Percentiles rank a stretch among this genome's conserved stretches.
Conservation (phyloP, 2,888 invertebrate genomes). For the Caenorhabditis angaria region DNA sequence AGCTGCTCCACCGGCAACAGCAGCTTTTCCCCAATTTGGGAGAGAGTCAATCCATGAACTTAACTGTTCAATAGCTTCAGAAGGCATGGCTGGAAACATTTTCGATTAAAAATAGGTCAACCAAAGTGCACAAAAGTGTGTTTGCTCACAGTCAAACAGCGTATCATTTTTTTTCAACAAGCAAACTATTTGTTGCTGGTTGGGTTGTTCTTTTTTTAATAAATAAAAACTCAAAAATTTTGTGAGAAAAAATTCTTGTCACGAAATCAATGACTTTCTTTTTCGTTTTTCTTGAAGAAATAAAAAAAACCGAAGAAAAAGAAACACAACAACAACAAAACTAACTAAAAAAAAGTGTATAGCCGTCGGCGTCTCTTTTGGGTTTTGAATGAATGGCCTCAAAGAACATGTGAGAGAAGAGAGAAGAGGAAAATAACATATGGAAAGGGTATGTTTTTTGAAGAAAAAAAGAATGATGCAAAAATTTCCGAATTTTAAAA, state of each 20-base stretch:
- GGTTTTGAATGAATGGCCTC: background rate
- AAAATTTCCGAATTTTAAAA: no score
- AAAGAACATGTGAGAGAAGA: conserved; percentile 5
- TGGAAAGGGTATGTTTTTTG: background rate
- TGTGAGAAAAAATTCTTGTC: background rate
- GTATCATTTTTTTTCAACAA: background rate
- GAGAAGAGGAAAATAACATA: conserved; percentile 6
- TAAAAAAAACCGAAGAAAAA: background rate
- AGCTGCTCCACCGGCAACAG: conserved; percentile 52
- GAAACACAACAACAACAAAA: conserved; percentile 10
- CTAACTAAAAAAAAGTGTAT: conserved; percentile 9
- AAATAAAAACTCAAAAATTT: background rate
- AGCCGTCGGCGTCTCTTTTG: background rate
- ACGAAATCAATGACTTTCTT: conserved; percentile 1
- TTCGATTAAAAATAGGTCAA: background rate
- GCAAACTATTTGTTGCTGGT: no score
- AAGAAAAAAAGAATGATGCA: background rate
- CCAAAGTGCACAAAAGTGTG: background rate
- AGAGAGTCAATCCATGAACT: conserved; percentile 47
- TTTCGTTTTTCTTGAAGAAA: background rate
- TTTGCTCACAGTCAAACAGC: background rate
- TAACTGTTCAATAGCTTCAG: conserved; percentile 13
- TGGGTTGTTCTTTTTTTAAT: no score
- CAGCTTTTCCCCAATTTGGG: conserved; percentile 59
- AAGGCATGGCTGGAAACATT: background rate